Conservation (phyloP, 2,888 invertebrate species). For the Arge pagana region DNA sequence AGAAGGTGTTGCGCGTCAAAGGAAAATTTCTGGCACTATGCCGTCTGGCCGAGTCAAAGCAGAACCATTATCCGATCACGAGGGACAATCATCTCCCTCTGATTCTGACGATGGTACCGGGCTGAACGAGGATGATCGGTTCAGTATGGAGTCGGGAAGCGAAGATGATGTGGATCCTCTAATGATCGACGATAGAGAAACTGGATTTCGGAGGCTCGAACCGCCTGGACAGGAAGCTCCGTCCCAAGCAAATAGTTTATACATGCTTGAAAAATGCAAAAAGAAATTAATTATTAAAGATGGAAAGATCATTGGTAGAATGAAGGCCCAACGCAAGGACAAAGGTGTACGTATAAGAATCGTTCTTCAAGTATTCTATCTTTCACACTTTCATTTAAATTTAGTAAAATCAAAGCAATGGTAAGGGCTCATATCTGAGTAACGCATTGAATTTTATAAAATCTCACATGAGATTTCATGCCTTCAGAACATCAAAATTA, state of each 20-base stretch:
- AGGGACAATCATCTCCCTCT: constrained; percentile 49
- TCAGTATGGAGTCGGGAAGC: constrained; percentile 50
- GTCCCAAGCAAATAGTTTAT: constrained; percentile 67
- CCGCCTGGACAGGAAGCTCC: constrained; percentile 57
- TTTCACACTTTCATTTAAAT: not conserved
- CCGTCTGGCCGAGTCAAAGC: constrained; percentile 35
- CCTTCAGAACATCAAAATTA: not conserved
- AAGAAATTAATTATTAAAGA: constrained; percentile 75
- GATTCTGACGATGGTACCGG: constrained; percentile 50
- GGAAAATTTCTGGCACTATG: constrained; percentile 43
- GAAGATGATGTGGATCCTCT: constrained; percentile 55
- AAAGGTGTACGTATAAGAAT: constrained; percentile 65
- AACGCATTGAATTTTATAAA: not conserved
- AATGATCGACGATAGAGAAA: constrained; percentile 56
- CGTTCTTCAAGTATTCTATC: too few species aligned
- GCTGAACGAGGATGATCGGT: constrained; percentile 46
- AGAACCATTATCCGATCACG: constrained; percentile 51
- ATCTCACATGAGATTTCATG: too few species aligned
- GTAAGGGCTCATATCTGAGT: not conserved
- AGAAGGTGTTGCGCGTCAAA: constrained; percentile 29
- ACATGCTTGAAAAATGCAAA: constrained; percentile 78
- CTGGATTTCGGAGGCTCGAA: constrained; percentile 61
- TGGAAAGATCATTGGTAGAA: constrained; percentile 69
- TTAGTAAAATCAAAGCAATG: not conserved
- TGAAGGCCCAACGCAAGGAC: constrained; percentile 78